Percentiles rank a stretch among this genome's conserved stretches.
Conservation (phyloP, 30 jellyfish, hydroid and myxozoan species). For the Cassiopea andromeda region DNA sequence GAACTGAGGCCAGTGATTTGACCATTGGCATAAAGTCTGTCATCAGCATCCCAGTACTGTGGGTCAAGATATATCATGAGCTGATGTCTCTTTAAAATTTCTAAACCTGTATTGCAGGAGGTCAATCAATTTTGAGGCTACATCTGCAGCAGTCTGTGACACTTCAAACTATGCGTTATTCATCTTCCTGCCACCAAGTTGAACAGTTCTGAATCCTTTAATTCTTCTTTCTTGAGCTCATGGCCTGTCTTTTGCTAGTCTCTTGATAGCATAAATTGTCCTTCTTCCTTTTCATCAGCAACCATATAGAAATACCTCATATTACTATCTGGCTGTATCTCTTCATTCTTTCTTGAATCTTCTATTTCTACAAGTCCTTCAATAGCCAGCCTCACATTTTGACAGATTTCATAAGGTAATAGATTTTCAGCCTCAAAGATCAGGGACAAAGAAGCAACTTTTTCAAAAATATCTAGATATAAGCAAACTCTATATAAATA, state of each 20-base stretch:
- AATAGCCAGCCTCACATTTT: background rate
- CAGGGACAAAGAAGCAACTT: background rate
- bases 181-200: background rate
- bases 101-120: background rate
- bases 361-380: background rate
- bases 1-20: background rate
- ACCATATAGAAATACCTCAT: background rate
- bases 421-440: background rate
- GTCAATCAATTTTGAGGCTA: conserved; percentile 4
- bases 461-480: background rate
- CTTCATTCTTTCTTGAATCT: background rate
- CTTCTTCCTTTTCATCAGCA: background rate
- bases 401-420: background rate
- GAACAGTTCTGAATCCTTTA: background rate
- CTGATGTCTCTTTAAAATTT: background rate
- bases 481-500: background rate
- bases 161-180: background rate
- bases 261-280: background rate
- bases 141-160: background rate
- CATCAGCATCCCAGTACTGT: conserved; percentile 20
- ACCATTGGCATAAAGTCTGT: background rate
- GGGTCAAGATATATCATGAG: conserved; percentile 26
- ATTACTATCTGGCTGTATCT: background rate
- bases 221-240: background rate
- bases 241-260: background rate